Evolutionary conservation across 2,113 vertebrate species (phyloP).

Genomic region (Lepidothrix coronata): DNA sequence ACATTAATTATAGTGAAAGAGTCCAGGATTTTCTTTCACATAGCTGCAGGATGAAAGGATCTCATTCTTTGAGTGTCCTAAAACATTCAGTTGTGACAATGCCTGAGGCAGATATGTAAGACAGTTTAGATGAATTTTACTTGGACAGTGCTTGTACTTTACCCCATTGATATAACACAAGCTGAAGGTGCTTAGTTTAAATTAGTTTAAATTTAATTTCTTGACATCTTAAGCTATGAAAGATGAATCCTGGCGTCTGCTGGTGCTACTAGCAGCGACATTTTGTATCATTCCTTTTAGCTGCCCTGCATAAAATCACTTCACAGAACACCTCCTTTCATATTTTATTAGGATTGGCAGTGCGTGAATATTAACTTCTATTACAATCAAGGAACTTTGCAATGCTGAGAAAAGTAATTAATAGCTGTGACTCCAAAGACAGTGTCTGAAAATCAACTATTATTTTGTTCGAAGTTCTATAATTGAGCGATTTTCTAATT

Average conservation of each 20-base stretch:
- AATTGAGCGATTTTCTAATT: neutral
- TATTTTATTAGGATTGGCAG: neutral
- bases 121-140: neutral
- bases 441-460: neutral
- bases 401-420: neutral
- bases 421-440: neutral
- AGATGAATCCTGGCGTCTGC: neutral
- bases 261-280: neutral
- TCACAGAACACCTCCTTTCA: neutral
- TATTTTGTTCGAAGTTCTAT: neutral
- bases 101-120: neutral
- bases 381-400: neutral
- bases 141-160: neutral
- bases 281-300: neutral
- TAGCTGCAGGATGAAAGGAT: neutral
- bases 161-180: neutral
- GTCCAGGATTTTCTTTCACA: neutral
- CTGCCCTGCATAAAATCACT: neutral
- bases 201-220: too few relatives aligned
- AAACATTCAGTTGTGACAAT: rapidly evolving
- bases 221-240: neutral
- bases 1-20: neutral
- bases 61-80: neutral
- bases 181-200: neutral
- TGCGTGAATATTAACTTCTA: neutral